Evolutionary conservation across 2,113 vertebrate species (phyloP), one percentile per base, ranked within the genome.

Genomic region (Paralichthys olivaceus): DNA sequence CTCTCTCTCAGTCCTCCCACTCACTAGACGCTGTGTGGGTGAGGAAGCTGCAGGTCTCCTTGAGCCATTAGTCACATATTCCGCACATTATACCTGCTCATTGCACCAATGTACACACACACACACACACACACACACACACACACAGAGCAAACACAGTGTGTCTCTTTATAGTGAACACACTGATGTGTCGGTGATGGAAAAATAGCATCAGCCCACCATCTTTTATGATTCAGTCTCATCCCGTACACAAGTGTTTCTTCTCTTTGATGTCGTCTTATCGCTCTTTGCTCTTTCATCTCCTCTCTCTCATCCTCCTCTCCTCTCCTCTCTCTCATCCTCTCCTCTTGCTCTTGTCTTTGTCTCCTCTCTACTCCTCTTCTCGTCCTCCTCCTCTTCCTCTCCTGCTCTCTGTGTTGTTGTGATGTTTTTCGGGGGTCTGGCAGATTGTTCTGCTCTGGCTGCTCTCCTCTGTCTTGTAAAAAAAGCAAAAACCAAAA

Each of bases 1-100:
- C 78, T 82, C 77, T 91, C 79, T 90, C 80, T 84, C 87, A 63
- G 72, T 86, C 87, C 87, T 76, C 90, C 88, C 83, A 84, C 92
- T 84, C 87, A 85, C 29, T 87, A 88, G 86, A 88, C 84, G 63
- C 76, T 54, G 77, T 66, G 92, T 90, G 89, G 90, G 89, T 74
- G 87, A 84, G 81, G 58, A 86, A 90, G 85, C 86, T 90, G 84
- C 87, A 84, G 89, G 81, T 84, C 87, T 88, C 77, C 72, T 69
- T 85, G 75, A 55, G 63, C 77, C 80, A 79, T 89, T 92, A 87
- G 84, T 91, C 85, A 91, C 83, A 87, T 83, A 80, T 75, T 90
- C 77, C 89, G 73, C 84, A 79, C 85, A 89, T 89, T 84, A 69
- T 78, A 79, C 29, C 69, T 43, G 74, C 79, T 74, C 54, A 25